Evolutionary conservation across 1,140 invertebrate genomes (phyloP).

Genomic region (Thaumatotibia leucotreta): DNA sequence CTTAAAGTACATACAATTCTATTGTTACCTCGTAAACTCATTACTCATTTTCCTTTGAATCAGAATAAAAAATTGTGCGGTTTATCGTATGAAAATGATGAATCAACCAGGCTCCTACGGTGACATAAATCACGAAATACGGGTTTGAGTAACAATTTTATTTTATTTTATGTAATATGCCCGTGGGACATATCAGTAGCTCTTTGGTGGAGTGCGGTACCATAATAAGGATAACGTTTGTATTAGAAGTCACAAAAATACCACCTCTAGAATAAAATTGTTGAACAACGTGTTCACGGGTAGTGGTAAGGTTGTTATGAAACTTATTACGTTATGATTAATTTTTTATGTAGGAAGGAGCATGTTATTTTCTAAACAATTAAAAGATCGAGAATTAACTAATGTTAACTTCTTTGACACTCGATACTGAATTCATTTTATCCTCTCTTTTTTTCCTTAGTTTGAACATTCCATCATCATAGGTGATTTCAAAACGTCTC

Average conservation of each 20-base stretch:
- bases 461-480: too few species aligned
- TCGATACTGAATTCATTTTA: too few species aligned
- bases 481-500: too few species aligned
- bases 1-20: too few species aligned
- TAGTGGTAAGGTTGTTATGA: too few species aligned
- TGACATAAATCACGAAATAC: constrained; percentile 20
- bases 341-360: too few species aligned
- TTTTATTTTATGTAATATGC: constrained; percentile 22
- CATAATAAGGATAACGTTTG: neutral
- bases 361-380: too few species aligned
- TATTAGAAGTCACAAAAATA: neutral
- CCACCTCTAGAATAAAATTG: neutral
- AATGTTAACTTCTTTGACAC: too few species aligned
- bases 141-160: constrained; percentile 24
- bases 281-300: too few species aligned
- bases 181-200: constrained; percentile 2
- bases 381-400: too few species aligned
- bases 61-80: constrained; percentile 29
- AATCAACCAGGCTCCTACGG: constrained; percentile 22
- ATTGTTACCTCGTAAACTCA: constrained; percentile 11
- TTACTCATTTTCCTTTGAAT: constrained; percentile 30
- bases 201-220: neutral
- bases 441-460: too few species aligned
- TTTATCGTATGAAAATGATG: constrained; percentile 37
- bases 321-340: too few species aligned